A percentile compares a stretch with the other conserved stretches of the same genome.
phyloP scores from a whole-genome alignment of 2,113 vertebrate genomes.

The Anoplopoma fimbria region DNA sequence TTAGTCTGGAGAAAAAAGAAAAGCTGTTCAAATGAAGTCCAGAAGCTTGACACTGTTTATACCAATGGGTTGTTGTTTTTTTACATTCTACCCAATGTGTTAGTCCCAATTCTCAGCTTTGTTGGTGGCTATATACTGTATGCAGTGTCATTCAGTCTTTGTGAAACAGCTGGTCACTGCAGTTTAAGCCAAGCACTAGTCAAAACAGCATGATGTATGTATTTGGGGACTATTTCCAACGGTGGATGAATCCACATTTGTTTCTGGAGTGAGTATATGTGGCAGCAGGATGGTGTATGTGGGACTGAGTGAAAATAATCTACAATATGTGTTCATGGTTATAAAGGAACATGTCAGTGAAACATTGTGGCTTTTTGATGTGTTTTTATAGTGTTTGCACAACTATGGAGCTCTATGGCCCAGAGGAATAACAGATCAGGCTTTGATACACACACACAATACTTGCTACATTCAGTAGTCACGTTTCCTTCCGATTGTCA shows the following conservation, averaged over 20 bases:
- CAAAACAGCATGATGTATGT: background rate
- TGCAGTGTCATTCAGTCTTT: background rate
- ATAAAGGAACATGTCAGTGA: too few species aligned
- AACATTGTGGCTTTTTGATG: too few species aligned
- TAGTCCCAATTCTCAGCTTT: background rate
- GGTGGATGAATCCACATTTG: background rate
- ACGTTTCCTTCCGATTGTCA: too few species aligned
- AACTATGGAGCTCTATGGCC: too few species aligned
- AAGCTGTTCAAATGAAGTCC: background rate
- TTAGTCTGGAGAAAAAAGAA: slow-evolving; percentile 86
- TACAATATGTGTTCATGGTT: too few species aligned
- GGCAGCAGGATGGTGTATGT: background rate
- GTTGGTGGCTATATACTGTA: background rate
- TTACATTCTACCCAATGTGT: background rate
- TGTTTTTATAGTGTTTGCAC: too few species aligned
- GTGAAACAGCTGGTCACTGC: background rate
- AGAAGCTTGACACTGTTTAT: background rate
- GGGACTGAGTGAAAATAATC: too few species aligned
- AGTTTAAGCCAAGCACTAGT: background rate
- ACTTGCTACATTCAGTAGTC: too few species aligned
- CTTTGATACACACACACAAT: too few species aligned
- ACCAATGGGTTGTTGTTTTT: background rate
- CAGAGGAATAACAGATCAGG: too few species aligned
- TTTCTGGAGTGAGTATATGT: background rate
- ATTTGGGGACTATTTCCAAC: background rate